Base-by-base conservation (phyloP, 2,797 vertebrate species). In the Sarcoramphus papa region DNA sequence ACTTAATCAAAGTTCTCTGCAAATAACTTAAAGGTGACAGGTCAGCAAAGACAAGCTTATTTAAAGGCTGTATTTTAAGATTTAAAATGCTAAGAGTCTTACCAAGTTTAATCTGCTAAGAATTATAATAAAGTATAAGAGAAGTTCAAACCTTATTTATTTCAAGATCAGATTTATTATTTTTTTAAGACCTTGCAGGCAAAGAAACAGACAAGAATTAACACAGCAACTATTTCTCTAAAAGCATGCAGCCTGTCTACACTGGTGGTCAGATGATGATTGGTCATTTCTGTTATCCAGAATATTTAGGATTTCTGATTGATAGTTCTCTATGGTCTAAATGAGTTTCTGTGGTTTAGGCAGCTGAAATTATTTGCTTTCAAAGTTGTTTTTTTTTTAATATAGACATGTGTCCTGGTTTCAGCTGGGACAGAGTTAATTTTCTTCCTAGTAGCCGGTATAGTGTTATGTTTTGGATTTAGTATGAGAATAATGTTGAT, bases 1-100 rank as follows among this genome's bases (percentile, higher is more conserved):
- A 76, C 95, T 96, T 97, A 97, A 97, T 97, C 94, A 95, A 93
- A 97, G 93, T 97, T 95, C 87, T 88, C 65, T 87, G 90, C 95
- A 97, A 97, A 95, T 97, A 96, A 97, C 95, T 96, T 96, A 97
- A 94, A 97, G 97, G 97, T 97, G 97, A 96, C 97, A 97, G 97
- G 95, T 97, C 97, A 97, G 96, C 97, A 97, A 96, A 97, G 97
- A 94, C 95, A 95, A 97, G 97, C 97, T 97, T 97, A 97, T 95
- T 97, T 97, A 95, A 97, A 96, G 95, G 81, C 92, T 76, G 82
- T 85, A 96, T 94, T 97, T 97, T 96, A 85, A 96, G 95, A 95
- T 91, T 96, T 95, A 96, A 95, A 97, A 97, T 94, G 94, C 96
- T 97, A 97, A 97, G 97, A 97, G 91, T 25, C 96, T 97, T 97